A percentile compares a stretch with the other conserved stretches of the same genome.
phyloP scores from a whole-genome alignment of 2,113 vertebrate species.

The Cavia porcellus region DNA sequence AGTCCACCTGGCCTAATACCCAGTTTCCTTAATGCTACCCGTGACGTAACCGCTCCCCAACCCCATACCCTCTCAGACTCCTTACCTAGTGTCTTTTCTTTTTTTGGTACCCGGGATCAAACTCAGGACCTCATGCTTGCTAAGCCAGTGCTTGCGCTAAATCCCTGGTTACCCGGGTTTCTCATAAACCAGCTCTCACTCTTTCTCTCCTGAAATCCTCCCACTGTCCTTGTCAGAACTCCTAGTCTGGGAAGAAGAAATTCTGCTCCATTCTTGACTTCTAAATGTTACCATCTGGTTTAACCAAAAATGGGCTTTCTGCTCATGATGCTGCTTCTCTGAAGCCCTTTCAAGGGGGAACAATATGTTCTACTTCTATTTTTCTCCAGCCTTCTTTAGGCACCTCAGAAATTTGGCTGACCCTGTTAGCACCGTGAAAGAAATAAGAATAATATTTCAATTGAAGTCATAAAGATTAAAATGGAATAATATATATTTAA shows the following conservation, averaged over 20 bases:
- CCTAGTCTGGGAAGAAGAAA: neutral
- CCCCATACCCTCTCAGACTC: neutral
- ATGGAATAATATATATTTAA: neutral
- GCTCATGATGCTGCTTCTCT: neutral
- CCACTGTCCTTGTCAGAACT: neutral
- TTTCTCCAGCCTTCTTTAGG: neutral
- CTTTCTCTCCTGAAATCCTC: neutral
- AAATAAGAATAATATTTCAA: neutral
- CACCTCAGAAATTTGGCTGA: neutral
- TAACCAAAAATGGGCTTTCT: neutral
- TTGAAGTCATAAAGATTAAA: neutral
- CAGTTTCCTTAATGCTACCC: neutral
- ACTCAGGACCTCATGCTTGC: no score
- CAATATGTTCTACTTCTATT: neutral
- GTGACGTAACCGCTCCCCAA: neutral
- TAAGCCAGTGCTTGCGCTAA: no score
- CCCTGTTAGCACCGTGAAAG: neutral
- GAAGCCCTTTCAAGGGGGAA: neutral
- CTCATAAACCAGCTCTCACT: neutral
- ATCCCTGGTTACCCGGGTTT: neutral
- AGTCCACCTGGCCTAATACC: neutral
- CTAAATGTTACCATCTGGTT: neutral
- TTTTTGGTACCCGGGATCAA: no score
- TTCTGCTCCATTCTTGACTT: neutral
- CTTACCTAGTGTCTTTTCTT: neutral